Evolutionary conservation across 1,140 invertebrate species (phyloP).

Genomic region (Aporrectodea caliginosa): DNA sequence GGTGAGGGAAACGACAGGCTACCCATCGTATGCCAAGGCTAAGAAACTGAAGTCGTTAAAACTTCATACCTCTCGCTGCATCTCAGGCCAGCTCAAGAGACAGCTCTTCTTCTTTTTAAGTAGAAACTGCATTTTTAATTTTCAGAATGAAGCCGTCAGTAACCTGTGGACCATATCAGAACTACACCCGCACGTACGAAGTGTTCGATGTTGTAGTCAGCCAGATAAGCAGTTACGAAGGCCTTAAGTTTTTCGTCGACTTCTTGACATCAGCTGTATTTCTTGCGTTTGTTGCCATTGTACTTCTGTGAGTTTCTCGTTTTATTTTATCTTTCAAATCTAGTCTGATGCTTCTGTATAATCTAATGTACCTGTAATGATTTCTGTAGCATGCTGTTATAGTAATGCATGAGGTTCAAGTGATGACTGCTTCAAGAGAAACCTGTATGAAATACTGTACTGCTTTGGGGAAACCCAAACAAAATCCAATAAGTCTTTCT

Average conservation of each 20-base stretch:
- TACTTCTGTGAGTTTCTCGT: constrained; percentile 40
- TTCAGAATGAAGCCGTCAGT: constrained; percentile 43
- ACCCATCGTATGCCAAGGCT: too few relatives aligned
- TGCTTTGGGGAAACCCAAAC: too few relatives aligned
- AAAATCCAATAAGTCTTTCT: too few relatives aligned
- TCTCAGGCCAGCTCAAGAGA: too few relatives aligned
- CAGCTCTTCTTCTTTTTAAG: background rate
- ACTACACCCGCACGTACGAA: constrained; percentile 38
- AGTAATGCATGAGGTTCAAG: background rate
- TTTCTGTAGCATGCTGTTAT: background rate
- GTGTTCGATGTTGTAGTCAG: constrained; percentile 37
- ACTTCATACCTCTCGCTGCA: too few relatives aligned
- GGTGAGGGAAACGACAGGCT: too few relatives aligned
- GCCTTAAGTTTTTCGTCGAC: constrained; percentile 35
- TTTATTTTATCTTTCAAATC: background rate
- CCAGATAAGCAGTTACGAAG: constrained; percentile 33
- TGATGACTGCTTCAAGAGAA: background rate
- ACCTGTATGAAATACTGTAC: background rate
- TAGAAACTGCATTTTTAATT: constrained; percentile 9
- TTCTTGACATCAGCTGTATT: constrained; percentile 43
- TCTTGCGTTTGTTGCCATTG: constrained; percentile 38
- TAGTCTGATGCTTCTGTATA: background rate
- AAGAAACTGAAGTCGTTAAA: too few relatives aligned
- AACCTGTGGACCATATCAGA: constrained; percentile 43
- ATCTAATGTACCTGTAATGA: background rate